Base-by-base conservation (phyloP, 2,888 invertebrate species). In the Darwinula stevensoni region DNA sequence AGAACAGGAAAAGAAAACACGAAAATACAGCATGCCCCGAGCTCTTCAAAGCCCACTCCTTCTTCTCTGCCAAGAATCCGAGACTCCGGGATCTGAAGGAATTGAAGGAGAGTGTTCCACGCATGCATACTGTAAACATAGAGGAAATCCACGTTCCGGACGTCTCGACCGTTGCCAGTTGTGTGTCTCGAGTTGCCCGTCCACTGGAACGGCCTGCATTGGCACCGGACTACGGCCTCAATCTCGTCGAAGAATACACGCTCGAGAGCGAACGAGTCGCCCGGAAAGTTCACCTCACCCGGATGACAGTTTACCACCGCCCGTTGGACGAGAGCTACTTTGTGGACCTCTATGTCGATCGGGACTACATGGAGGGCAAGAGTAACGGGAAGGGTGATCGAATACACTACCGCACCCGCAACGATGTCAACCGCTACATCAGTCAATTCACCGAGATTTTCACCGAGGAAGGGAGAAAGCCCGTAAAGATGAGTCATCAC, bases 261-360 rank as follows among this genome's bases (percentile, higher is more conserved):
- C 54, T 86, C 41, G 84, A 86, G 53, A 74, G 80, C 29, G 80
- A 80, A 44, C 54, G 67, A 43, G 63, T 67, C 5, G 61, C 62
- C 42, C 58, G 51, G 14, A 62, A 67, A 36, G 67, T 73, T 41
- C 73, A 78, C 54, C 67, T 72, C 50, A 80, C 80, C 45, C 74
- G 74, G 48, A 58, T 86, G 41, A 71, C 75, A 35, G 76, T 86
- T 49, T 58, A 71, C 38, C 78, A 80, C 53, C 60, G 80, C 51
- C 73, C 74, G 43, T 68, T 73, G 34, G 78, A 78, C 53, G 74
- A 73, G 38, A 75, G 76, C 54, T 82, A 72, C 54, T 59, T 80
- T 38, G 84, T 84, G 16, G 76, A 82, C 51, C 57, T 84, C 32
- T 82, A 80, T 51, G 69, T 84, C 34, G 80, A 82, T 51, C 61